Evolutionary conservation across 2,113 vertebrate species (phyloP).

Genomic region (Baryphthengus martii): DNA sequence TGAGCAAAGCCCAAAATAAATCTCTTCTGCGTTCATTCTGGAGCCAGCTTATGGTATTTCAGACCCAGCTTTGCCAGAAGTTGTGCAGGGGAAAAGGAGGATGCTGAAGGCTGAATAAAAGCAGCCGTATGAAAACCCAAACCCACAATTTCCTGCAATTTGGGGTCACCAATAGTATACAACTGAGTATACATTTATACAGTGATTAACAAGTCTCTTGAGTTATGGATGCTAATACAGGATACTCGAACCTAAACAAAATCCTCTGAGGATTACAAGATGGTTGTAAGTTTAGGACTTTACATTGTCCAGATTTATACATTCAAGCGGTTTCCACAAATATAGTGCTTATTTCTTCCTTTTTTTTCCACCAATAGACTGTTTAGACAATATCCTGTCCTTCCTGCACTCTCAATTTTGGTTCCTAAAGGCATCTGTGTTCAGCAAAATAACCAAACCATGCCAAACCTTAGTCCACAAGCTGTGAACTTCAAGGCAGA

Average conservation of each 20-base stretch:
- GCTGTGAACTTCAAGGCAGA: neutral
- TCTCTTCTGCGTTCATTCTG: neutral
- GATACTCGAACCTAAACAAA: conserved; percentile 34
- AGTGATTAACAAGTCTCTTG: neutral
- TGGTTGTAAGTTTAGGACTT: neutral
- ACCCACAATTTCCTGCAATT: neutral
- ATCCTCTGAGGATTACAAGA: conserved; percentile 24
- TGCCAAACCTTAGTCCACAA: neutral
- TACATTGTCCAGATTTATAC: conserved; percentile 33
- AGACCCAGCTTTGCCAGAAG: neutral
- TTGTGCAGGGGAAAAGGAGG: neutral
- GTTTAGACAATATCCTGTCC: neutral
- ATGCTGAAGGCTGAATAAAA: conserved; percentile 2
- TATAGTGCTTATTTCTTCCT: neutral
- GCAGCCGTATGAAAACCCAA: neutral
- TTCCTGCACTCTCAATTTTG: neutral
- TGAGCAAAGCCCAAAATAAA: conserved; percentile 29
- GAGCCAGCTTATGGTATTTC: neutral
- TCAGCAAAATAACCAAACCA: neutral
- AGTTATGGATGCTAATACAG: conserved; percentile 15
- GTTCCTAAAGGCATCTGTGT: neutral
- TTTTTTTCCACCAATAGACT: neutral
- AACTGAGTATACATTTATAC: neutral
- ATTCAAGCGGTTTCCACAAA: conserved; percentile 25
- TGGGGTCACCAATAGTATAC: neutral